These are phyloP conservation scores for Strix uralensis DNA, from an alignment of 2,113 vertebrate species.

Conservation along the genomic window DNA sequence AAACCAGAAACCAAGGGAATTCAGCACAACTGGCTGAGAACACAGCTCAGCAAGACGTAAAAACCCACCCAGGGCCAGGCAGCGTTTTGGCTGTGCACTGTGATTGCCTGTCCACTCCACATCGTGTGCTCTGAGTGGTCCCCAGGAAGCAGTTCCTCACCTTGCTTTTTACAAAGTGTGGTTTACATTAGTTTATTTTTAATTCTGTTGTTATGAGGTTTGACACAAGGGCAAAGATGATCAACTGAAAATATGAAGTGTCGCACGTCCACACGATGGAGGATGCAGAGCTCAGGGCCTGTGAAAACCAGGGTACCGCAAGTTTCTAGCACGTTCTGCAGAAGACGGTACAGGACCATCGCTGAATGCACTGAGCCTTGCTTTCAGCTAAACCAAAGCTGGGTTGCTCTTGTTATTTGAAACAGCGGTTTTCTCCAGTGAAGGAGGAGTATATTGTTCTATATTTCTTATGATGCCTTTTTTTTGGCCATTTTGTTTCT, in stretches of 20 bases:
- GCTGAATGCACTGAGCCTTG: background rate
- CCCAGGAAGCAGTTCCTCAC: background rate
- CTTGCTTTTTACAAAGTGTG: background rate
- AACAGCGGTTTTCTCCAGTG: background rate
- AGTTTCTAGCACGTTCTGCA: background rate
- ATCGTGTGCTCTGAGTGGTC: rapidly evolving
- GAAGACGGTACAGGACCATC: background rate
- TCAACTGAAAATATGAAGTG: slow-evolving; percentile 42
- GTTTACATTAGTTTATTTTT: background rate
- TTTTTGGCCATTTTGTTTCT: background rate
- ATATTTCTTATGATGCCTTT: background rate
- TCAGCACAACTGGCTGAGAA: background rate
- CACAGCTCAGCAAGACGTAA: background rate
- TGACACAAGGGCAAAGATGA: slow-evolving; percentile 38
- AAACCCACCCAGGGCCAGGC: background rate
- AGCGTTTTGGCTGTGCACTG: rapidly evolving
- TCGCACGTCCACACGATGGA: background rate
- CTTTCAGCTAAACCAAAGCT: background rate
- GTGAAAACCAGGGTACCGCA: background rate
- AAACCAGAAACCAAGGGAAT: background rate
- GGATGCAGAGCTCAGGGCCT: background rate
- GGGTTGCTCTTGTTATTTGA: background rate
- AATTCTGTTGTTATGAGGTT: slow-evolving; percentile 42
- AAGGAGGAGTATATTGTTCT: background rate
- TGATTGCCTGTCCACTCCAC: background rate